Base-by-base conservation (phyloP, 2,113 vertebrate genomes). In the Tetrax tetrax region DNA sequence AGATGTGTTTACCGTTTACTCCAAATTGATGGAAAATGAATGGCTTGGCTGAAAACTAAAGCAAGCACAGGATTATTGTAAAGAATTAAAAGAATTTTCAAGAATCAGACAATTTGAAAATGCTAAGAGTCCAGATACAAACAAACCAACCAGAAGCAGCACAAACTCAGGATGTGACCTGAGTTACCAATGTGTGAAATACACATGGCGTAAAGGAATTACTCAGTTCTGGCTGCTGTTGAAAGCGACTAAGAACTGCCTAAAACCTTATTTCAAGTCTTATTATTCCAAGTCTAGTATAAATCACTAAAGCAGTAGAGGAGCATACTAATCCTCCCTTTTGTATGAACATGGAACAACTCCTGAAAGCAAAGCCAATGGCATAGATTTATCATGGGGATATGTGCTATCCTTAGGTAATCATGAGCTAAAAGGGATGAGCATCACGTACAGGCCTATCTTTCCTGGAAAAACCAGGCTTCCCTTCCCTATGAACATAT, bases 221-320 rank as follows among this genome's bases (percentile, higher is more conserved):
- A 77, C 38, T 94, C 14, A 0, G 12, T 97, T 97, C 95, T 97
- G 37, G 4, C 47, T 90, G 60, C 35, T 92, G 71, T 24, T 57
- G 86, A 98, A 98, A 97, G 89, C 59, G 90, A 33, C 75, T 77
- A 77, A 76, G 75, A 95, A 50, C 50, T 89, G 87, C 91, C 64
- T 89, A 93, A 97, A 96, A 88, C 79, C 59, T 87, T 57, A 69
- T 64, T 86, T 45, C n/a, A 59, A 75, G 56, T 37, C 84, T 94
- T 89, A 91, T 97, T 97, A 95, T 95, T 95, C 91, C 93, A 95
- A 90, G 85, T 78, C 84, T 64, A 90, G 64, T 82, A 83, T 86
- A 97, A 98, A 97, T 95, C 91, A 90, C 90, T 94, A 76, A 96
- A 96, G 96, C 91, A 95, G 92, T 38, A 96, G 93, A 96, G 91